These are phyloP conservation scores for Tenthredo livida DNA, from an alignment of 2,888 invertebrate genomes.

Conservation along the genomic window DNA sequence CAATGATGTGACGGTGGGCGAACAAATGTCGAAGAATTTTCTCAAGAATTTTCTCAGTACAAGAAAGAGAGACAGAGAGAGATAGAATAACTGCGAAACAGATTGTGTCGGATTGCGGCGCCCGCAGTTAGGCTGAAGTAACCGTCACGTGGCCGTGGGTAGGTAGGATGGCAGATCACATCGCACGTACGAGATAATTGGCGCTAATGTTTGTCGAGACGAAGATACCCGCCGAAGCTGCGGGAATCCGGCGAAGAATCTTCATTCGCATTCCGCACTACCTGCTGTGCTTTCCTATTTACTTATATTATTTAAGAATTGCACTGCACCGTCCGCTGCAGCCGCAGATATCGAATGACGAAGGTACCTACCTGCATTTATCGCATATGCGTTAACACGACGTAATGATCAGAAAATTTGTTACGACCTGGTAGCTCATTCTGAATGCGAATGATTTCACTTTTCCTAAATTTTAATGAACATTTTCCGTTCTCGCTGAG, in stretches of 20 bases:
- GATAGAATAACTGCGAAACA: slow-evolving; percentile 44
- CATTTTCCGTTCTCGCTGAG: no score
- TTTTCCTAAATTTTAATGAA: neutral
- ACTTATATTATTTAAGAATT: slow-evolving; percentile 25
- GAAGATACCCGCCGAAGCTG: slow-evolving; percentile 39
- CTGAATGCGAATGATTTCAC: neutral
- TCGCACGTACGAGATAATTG: slow-evolving; percentile 51
- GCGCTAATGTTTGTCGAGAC: slow-evolving; percentile 48
- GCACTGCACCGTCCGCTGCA: no score
- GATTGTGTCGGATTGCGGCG: slow-evolving; percentile 51
- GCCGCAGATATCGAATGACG: neutral
- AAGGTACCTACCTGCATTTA: neutral
- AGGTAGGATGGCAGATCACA: slow-evolving; percentile 27
- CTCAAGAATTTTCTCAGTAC: neutral
- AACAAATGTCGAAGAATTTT: slow-evolving; percentile 34
- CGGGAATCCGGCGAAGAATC: slow-evolving; percentile 36
- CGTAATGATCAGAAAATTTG: neutral
- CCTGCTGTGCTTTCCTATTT: neutral
- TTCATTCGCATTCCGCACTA: slow-evolving; percentile 6
- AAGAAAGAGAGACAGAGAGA: slow-evolving; percentile 50
- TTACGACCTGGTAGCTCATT: neutral
- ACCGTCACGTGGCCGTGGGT: slow-evolving; percentile 49
- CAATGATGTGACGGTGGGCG: neutral
- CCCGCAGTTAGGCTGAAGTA: slow-evolving; percentile 43
- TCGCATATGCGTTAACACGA: no score